Percentiles rank a stretch among this genome's conserved stretches.
Conservation (phyloP, 1,140 invertebrate genomes). For the Ceratina japonica region DNA sequence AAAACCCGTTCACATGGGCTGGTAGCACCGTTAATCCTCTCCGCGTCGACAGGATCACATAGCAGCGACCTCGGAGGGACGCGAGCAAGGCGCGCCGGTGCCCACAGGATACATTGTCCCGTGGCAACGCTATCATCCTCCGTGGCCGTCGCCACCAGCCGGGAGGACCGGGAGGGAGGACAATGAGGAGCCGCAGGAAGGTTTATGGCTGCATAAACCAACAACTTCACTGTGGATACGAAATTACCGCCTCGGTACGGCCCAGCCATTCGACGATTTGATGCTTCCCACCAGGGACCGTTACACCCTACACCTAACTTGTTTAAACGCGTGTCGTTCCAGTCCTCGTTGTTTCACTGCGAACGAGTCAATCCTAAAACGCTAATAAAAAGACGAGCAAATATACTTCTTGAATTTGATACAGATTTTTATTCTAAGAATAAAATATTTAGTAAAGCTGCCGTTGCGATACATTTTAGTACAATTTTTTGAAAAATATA, state of each 20-base stretch:
- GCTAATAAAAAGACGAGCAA: too few relatives aligned
- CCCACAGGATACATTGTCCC: conserved; percentile 48
- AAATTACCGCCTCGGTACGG: conserved; percentile 23
- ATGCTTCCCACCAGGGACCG: background rate
- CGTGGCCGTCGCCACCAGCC: conserved; percentile 14
- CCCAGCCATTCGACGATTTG: conserved; percentile 5
- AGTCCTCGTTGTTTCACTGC: background rate
- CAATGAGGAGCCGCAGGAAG: conserved; percentile 15
- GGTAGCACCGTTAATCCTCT: conserved; percentile 60
- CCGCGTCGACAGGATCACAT: conserved; percentile 56
- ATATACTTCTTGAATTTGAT: too few relatives aligned
- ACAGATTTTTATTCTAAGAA: too few relatives aligned
- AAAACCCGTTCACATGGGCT: conserved; percentile 40
- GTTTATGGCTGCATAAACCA: conserved; percentile 57
- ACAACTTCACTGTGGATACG: conserved; percentile 27
- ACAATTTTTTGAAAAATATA: too few relatives aligned
- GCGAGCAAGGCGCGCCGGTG: conserved; percentile 39
- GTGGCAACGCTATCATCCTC: conserved; percentile 36
- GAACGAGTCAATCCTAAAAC: too few relatives aligned
- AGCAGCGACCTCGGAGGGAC: conserved; percentile 27
- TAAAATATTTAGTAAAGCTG: too few relatives aligned
- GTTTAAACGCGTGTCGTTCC: background rate
- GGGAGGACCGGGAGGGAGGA: background rate
- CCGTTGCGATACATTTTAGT: too few relatives aligned
- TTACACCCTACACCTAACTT: background rate